Percentiles rank a stretch among this genome's conserved stretches.
phyloP scores from a whole-genome alignment of 1,140 invertebrate genomes.

The Rhyacophila brunnea region DNA sequence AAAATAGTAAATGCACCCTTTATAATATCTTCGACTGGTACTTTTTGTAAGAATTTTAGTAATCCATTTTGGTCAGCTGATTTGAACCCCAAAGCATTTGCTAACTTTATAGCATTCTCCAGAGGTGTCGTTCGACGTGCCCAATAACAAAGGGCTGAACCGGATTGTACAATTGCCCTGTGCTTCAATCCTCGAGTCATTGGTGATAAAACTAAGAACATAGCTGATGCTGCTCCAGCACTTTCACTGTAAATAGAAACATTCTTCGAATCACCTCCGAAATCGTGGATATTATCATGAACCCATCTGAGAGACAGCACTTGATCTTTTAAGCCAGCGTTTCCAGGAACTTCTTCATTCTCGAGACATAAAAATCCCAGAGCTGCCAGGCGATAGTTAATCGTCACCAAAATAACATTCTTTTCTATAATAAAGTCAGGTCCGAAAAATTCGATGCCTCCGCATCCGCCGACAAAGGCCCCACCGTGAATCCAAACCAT shows the following conservation, averaged over 20 bases:
- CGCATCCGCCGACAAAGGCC: conserved; percentile 53
- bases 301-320: conserved; percentile 30
- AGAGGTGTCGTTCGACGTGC: conserved; percentile 19
- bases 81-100: conserved; percentile 14
- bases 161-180: conserved; percentile 61
- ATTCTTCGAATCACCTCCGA: conserved; percentile 61
- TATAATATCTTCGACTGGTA: background rate
- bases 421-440: conserved; percentile 57
- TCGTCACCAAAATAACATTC: conserved; percentile 67
- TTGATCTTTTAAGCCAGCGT: conserved; percentile 32
- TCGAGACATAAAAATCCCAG: conserved; percentile 69
- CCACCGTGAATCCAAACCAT: conserved; percentile 64
- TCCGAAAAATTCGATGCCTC: conserved; percentile 37
- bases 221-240: conserved; percentile 51
- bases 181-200: conserved; percentile 54
- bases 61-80: background rate
- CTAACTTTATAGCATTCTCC: conserved; percentile 11
- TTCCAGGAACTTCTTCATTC: conserved; percentile 51
- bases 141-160: conserved; percentile 48
- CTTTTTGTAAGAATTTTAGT: conserved; percentile 3
- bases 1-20: background rate
- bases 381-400: conserved; percentile 74
- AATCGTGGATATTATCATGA: conserved; percentile 58
- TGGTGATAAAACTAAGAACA: conserved; percentile 39
- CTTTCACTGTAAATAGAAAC: conserved; percentile 58